These are phyloP conservation scores for Phoxinus dragarum DNA, from an alignment of 2,797 vertebrate species.

Conservation along the genomic window DNA sequence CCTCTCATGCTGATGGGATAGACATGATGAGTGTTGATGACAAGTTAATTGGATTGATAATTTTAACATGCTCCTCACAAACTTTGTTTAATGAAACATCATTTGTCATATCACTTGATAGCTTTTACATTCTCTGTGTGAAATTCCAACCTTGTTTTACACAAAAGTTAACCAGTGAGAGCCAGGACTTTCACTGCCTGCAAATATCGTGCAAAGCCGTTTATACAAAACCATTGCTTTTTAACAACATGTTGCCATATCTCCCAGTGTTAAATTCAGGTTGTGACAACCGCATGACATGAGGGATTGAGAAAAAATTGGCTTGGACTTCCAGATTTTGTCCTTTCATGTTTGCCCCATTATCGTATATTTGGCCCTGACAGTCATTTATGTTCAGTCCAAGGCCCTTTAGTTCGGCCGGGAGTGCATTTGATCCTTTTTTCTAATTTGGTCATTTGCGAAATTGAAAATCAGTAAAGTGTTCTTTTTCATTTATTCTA, in stretches of 20 bases:
- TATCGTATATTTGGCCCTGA: neutral
- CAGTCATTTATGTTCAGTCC: neutral
- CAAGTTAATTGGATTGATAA: too few relatives aligned
- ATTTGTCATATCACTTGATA: neutral
- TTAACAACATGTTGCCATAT: neutral
- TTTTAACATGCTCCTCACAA: too few relatives aligned
- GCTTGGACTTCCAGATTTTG: neutral
- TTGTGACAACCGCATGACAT: neutral
- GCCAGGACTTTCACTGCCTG: neutral
- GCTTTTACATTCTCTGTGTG: neutral
- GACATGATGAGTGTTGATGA: too few relatives aligned
- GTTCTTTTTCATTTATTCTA: neutral
- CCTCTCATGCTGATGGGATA: too few relatives aligned
- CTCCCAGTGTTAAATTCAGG: neutral
- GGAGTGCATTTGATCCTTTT: neutral
- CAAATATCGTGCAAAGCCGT: neutral
- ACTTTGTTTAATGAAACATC: too few relatives aligned
- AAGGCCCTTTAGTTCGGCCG: neutral
- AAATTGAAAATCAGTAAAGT: neutral
- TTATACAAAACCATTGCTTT: neutral
- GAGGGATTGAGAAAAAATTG: neutral
- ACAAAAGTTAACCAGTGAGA: neutral
- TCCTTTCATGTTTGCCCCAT: neutral
- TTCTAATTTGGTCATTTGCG: neutral
- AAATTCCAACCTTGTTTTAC: neutral